A percentile compares a stretch with the other conserved stretches of the same genome.
These are phyloP conservation scores for Ardeotis arabs DNA, from an alignment of 2,113 vertebrate genomes.

Conservation along the genomic window DNA sequence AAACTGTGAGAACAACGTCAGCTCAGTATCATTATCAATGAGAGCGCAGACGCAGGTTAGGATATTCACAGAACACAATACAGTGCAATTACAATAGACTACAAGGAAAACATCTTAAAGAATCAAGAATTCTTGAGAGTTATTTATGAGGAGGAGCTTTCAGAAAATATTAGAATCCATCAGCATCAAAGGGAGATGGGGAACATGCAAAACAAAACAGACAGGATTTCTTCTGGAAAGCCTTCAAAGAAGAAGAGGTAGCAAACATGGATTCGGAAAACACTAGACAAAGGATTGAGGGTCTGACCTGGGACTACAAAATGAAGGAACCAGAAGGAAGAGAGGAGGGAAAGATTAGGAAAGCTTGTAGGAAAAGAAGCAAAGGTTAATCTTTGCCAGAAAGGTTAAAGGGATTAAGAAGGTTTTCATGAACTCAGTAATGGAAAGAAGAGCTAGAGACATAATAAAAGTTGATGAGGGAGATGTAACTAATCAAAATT, in stretches of 20 bases:
- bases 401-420: not conserved
- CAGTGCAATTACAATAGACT: not conserved
- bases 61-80: not conserved
- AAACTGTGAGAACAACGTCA: not conserved
- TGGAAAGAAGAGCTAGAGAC: not conserved
- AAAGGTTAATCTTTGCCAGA: not conserved
- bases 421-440: not conserved
- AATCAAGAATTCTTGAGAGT: not conserved
- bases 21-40: not conserved
- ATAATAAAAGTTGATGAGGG: not conserved
- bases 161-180: slow-evolving; percentile 12
- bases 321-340: not conserved
- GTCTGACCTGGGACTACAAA: not conserved
- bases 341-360: not conserved
- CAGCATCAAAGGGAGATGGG: not conserved
- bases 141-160: not conserved
- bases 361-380: not conserved
- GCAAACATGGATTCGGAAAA: not conserved
- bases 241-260: not conserved
- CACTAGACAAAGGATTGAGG: not conserved
- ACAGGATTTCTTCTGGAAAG: not conserved
- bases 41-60: not conserved
- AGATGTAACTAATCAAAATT: slow-evolving; percentile 13
- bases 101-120: not conserved
- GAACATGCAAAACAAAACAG: not conserved